These are phyloP conservation scores for Etheostoma spectabile DNA, from an alignment of 2,113 vertebrate genomes.

Conservation along the genomic window DNA sequence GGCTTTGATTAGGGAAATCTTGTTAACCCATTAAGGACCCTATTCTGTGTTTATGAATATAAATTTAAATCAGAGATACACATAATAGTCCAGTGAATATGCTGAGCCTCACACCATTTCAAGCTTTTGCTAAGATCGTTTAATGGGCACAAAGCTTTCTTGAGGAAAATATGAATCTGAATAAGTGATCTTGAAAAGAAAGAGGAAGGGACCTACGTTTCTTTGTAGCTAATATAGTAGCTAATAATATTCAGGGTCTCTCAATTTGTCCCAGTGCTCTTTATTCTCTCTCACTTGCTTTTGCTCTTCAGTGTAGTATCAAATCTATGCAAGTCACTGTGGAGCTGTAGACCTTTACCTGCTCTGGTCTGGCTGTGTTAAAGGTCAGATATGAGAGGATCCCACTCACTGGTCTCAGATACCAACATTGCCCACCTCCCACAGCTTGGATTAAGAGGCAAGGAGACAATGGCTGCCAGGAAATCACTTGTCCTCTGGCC, in stretches of 20 bases:
- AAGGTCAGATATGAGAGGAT: constrained; percentile 78
- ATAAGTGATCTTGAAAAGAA: constrained; percentile 47
- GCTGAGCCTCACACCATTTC: constrained; percentile 11
- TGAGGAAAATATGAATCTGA: constrained; percentile 41
- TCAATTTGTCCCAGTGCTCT: constrained; percentile 19
- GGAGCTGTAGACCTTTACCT: constrained; percentile 78
- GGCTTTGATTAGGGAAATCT: neutral
- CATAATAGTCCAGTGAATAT: constrained; percentile 17
- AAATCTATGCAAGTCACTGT: constrained; percentile 54
- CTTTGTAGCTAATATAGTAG: constrained; percentile 35
- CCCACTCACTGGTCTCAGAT: constrained; percentile 63
- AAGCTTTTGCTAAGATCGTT: constrained; percentile 22
- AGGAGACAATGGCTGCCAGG: constrained; percentile 66
- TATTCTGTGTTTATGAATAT: constrained; percentile 30
- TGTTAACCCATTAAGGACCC: neutral
- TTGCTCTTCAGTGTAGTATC: constrained; percentile 34
- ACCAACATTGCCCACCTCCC: constrained; percentile 54
- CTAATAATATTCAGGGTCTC: constrained; percentile 54
- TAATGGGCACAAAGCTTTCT: constrained; percentile 42
- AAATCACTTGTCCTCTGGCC: constrained; percentile 63
- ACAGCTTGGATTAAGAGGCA: constrained; percentile 58
- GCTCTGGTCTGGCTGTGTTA: constrained; percentile 71
- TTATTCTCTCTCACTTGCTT: constrained; percentile 7
- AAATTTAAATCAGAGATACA: neutral
- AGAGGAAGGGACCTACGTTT: constrained; percentile 29